Conservation (phyloP, 2,113 vertebrate genomes). For the Oriolus oriolus region DNA sequence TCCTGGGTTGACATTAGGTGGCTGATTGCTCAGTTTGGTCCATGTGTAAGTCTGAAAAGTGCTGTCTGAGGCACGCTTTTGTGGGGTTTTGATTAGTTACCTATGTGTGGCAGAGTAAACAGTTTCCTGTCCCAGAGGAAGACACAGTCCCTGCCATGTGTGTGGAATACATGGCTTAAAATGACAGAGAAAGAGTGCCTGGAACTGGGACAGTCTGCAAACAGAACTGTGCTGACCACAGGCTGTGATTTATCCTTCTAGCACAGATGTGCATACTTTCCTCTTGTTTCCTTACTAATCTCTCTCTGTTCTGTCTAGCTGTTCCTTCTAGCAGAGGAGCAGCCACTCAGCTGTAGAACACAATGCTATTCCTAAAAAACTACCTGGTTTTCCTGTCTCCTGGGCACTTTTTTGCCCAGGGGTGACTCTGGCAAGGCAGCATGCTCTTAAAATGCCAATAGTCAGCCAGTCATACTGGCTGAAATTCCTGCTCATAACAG, state of each 20-base stretch:
- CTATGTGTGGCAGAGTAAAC: neutral
- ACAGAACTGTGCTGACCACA: neutral
- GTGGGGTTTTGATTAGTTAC: neutral
- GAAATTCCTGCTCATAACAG: neutral
- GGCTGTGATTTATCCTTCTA: neutral
- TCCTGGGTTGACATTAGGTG: neutral
- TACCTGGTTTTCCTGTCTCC: neutral
- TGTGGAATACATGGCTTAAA: neutral
- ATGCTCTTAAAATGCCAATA: neutral
- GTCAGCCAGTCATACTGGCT: neutral
- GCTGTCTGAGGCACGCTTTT: neutral
- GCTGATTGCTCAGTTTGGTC: neutral
- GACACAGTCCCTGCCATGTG: neutral
- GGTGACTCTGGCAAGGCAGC: neutral
- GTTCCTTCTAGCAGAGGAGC: neutral
- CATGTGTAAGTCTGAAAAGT: neutral
- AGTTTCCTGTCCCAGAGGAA: neutral
- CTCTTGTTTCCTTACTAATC: neutral
- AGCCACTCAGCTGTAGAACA: neutral
- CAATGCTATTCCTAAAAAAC: neutral
- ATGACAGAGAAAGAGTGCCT: neutral
- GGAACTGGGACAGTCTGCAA: neutral
- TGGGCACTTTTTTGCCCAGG: neutral
- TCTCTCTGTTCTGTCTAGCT: neutral
- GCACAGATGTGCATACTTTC: neutral